phyloP scores from a whole-genome alignment of 1,140 invertebrate species.

The Sinella curviseta region DNA sequence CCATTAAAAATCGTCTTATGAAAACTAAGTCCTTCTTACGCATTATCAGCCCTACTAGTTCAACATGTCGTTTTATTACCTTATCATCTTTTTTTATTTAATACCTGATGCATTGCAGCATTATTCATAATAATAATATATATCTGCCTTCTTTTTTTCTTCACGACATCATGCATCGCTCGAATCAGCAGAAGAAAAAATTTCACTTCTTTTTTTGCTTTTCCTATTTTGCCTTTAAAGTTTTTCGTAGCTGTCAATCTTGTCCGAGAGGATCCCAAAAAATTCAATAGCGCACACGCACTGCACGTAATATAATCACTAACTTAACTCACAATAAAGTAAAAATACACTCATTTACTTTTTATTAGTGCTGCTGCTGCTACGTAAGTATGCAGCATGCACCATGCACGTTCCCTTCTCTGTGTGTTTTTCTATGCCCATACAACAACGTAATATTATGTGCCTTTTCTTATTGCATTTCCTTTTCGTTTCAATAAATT shows the following conservation, averaged over 20 bases:
- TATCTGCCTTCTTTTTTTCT: too few relatives aligned
- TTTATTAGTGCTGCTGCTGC: not conserved
- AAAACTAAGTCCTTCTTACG: not conserved
- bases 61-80: not conserved
- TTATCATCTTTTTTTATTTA: too few relatives aligned
- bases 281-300: not conserved
- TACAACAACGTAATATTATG: not conserved
- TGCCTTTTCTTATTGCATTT: not conserved
- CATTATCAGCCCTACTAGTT: not conserved
- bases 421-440: too few relatives aligned
- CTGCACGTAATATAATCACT: slow-evolving; percentile 6
- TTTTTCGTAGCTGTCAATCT: not conserved
- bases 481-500: slow-evolving; percentile 26
- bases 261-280: not conserved
- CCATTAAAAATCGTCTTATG: not conserved
- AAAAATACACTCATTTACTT: too few relatives aligned
- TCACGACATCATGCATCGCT: not conserved
- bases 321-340: too few relatives aligned
- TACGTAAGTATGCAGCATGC: too few relatives aligned
- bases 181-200: not conserved
- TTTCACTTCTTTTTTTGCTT: slow-evolving; percentile 22
- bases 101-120: too few relatives aligned
- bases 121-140: too few relatives aligned
- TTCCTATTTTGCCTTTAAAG: not conserved
- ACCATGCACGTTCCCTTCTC: too few relatives aligned